Evolutionary conservation across 2,888 invertebrate species (phyloP).

Genomic region (Nymphalis polychloros): DNA sequence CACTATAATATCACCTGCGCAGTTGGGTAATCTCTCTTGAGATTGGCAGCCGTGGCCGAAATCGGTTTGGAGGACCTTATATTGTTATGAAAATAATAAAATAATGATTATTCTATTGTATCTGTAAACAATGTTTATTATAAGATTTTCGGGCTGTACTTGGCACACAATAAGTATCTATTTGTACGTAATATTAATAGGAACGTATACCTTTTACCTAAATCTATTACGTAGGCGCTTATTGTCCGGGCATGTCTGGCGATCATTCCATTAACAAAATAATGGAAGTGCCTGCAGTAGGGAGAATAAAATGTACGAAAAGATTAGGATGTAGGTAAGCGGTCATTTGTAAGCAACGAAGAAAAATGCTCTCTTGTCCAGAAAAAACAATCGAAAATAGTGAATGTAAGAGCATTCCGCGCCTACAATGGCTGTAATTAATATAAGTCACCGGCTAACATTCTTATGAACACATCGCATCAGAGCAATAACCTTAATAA

Average conservation of each 20-base stretch:
- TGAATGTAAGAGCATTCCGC: slow-evolving; percentile 17
- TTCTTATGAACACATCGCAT: too few relatives aligned
- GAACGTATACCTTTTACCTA: slow-evolving; percentile 14
- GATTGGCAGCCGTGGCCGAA: too few relatives aligned
- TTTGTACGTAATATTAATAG: slow-evolving; percentile 1
- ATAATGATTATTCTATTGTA: too few relatives aligned
- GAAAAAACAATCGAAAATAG: slow-evolving; percentile 54
- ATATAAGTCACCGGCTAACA: too few relatives aligned
- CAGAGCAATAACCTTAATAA: too few relatives aligned
- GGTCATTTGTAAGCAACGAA: slow-evolving; percentile 76
- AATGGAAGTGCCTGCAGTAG: slow-evolving; percentile 69
- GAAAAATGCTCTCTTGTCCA: slow-evolving; percentile 73
- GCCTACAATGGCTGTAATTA: slow-evolving; percentile 2
- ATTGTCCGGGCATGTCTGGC: slow-evolving; percentile 68
- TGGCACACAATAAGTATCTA: not conserved
- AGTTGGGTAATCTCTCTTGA: too few relatives aligned
- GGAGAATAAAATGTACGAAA: slow-evolving; percentile 68
- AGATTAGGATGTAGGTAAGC: slow-evolving; percentile 70
- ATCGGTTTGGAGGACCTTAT: too few relatives aligned
- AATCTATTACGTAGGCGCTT: slow-evolving; percentile 50
- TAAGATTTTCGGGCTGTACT: too few relatives aligned
- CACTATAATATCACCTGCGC: too few relatives aligned
- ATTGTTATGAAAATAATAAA: too few relatives aligned
- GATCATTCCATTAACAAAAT: slow-evolving; percentile 74
- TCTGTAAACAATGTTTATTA: too few relatives aligned